These are phyloP conservation scores for Trimorus sp. DNA, from an alignment of 2,888 invertebrate species.

Conservation along the genomic window DNA sequence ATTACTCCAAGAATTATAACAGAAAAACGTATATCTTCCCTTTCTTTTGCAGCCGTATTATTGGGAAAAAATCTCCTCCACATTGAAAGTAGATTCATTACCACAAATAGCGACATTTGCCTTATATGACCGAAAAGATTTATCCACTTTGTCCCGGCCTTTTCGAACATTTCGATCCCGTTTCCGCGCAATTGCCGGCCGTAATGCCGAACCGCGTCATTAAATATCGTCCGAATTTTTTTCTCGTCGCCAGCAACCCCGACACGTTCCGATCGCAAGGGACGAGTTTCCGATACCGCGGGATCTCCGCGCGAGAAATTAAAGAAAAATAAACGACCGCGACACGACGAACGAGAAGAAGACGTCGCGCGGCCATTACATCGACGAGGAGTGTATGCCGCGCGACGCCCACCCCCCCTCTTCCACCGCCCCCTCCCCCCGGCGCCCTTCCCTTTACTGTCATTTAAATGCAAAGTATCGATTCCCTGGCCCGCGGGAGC, in stretches of 20 bases:
- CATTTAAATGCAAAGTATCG: slow-evolving; percentile 72
- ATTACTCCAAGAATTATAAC: too few species aligned
- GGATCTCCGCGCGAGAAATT: slow-evolving; percentile 42
- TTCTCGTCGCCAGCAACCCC: neutral
- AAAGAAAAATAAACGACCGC: slow-evolving; percentile 49
- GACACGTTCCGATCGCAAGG: slow-evolving; percentile 25
- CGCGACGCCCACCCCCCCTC: slow-evolving; percentile 11
- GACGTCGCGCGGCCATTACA: slow-evolving; percentile 49
- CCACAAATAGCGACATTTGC: too few species aligned
- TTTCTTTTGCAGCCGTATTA: too few species aligned
- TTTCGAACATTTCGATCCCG: too few species aligned
- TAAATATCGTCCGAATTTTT: slow-evolving; percentile 13
- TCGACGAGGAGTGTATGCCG: slow-evolving; percentile 33
- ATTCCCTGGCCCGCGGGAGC: slow-evolving; percentile 61
- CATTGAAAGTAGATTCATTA: too few species aligned
- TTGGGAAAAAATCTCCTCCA: too few species aligned
- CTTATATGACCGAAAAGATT: too few species aligned
- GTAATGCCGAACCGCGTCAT: slow-evolving; percentile 30
- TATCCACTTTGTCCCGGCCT: too few species aligned
- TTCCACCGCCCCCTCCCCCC: too few species aligned
- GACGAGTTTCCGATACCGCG: slow-evolving; percentile 45
- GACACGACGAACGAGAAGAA: slow-evolving; percentile 25
- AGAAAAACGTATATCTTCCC: too few species aligned
- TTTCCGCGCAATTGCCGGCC: slow-evolving; percentile 10
- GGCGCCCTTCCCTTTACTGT: slow-evolving; percentile 48